Evolutionary conservation across 1,140 invertebrate genomes (phyloP).

Genomic region (Oppia nitens): DNA sequence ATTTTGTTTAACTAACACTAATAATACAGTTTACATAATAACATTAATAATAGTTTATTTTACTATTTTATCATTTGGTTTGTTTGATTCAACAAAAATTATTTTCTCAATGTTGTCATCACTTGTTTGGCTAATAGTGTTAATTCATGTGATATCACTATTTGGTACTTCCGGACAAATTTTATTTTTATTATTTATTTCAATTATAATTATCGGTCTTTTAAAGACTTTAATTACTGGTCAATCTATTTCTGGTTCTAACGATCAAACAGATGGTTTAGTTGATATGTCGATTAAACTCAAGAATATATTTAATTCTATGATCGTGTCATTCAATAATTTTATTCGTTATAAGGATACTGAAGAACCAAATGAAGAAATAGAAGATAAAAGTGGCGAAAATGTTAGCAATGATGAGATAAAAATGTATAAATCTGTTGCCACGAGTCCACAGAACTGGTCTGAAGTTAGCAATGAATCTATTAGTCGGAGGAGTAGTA

Average conservation of each 20-base stretch:
- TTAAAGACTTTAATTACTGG: not conserved
- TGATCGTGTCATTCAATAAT: not conserved
- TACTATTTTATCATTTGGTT: not conserved
- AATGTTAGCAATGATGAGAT: slow-evolving; percentile 11
- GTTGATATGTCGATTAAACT: not conserved
- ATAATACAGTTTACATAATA: not conserved
- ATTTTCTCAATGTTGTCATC: not conserved
- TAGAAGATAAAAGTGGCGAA: not conserved
- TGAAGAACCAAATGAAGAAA: not conserved
- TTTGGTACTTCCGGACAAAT: not conserved
- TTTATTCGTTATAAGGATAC: too few species aligned
- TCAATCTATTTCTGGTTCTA: not conserved
- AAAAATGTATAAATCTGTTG: not conserved
- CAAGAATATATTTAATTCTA: not conserved
- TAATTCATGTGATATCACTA: not conserved
- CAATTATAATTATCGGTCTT: slow-evolving; percentile 1
- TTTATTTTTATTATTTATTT: not conserved
- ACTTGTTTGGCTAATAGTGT: not conserved
- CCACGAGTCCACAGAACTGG: not conserved
- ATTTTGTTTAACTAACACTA: not conserved
- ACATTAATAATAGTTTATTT: not conserved
- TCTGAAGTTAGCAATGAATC: not conserved
- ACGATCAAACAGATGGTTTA: not conserved
- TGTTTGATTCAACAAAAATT: not conserved
- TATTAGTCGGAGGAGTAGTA: slow-evolving; percentile 8